A percentile compares a stretch with the other conserved stretches of the same genome.
Conservation (phyloP, 92 coral and sea anemone genomes). For the Siderastrea siderea region DNA sequence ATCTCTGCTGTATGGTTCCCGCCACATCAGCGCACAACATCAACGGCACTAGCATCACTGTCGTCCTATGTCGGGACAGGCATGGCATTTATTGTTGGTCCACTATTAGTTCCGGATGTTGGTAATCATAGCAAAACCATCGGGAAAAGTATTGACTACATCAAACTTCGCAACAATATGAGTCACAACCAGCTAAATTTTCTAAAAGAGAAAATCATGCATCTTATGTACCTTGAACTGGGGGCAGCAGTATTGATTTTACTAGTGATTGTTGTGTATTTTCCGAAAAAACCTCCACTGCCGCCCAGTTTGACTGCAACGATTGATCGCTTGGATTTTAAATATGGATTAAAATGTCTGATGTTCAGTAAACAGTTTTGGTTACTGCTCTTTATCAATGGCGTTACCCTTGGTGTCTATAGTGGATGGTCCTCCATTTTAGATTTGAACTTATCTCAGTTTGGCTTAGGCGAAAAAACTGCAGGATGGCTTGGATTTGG, state of each 20-base stretch:
- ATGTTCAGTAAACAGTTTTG: conserved; percentile 81
- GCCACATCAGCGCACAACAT: conserved; percentile 91
- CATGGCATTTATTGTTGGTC: conserved; percentile 85
- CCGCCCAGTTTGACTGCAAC: conserved; percentile 96
- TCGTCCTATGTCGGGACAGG: conserved; percentile 91
- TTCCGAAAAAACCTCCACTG: conserved; percentile 80
- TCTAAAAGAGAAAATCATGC: conserved; percentile 75
- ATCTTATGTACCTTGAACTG: conserved; percentile 84
- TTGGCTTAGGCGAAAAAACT: conserved; percentile 75
- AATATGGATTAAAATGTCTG: conserved; percentile 71
- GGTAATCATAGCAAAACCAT: conserved; percentile 21
- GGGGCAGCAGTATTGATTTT: conserved; percentile 76
- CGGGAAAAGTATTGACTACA: conserved; percentile 47
- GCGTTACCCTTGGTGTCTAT: conserved; percentile 85
- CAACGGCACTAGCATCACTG: conserved; percentile 89
- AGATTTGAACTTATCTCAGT: conserved; percentile 86
- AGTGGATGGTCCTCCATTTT: conserved; percentile 92
- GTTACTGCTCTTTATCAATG: conserved; percentile 82
- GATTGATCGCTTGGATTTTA: conserved; percentile 88
- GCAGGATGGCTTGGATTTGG: conserved; percentile 98
- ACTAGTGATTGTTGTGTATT: conserved; percentile 74
- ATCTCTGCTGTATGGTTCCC: conserved; percentile 97
- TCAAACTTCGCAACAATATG: conserved; percentile 64
- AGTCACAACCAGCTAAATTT: conserved; percentile 48
- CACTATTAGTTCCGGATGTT: conserved; percentile 83